A percentile compares a stretch with the other conserved stretches of the same genome.
Evolutionary conservation across 37 sponge, comb jelly and placozoan species (phyloP).

Genomic region (Diacarnus erythraeanus): DNA sequence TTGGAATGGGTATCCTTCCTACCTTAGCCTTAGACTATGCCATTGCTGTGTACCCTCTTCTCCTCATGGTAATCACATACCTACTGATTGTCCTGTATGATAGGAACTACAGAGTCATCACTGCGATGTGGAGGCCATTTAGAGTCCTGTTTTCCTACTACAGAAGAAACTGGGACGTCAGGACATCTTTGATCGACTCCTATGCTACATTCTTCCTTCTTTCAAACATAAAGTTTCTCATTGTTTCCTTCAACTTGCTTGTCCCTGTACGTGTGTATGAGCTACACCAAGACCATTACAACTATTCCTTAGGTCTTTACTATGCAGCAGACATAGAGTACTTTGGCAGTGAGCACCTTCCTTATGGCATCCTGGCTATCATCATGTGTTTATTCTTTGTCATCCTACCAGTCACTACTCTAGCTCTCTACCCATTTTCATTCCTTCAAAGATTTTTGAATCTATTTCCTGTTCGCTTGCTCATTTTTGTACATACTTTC

Average conservation of each 20-base stretch:
- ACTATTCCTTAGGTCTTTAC: neutral
- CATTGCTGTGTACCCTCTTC: slow-evolving; percentile 45
- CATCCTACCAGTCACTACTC: neutral
- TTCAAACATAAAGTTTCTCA: slow-evolving; percentile 56
- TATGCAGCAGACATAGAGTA: neutral
- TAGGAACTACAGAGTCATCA: neutral
- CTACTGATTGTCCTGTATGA: slow-evolving; percentile 1
- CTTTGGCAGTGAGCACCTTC: slow-evolving; percentile 12
- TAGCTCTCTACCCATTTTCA: slow-evolving; percentile 13
- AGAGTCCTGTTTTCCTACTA: neutral
- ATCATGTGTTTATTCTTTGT: neutral
- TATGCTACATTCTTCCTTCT: slow-evolving; percentile 59
- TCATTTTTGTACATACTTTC: slow-evolving; percentile 8
- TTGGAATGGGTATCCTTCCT: neutral
- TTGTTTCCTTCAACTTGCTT: neutral
- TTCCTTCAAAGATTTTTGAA: neutral
- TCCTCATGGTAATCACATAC: slow-evolving; percentile 17
- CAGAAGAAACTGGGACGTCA: slow-evolving; percentile 12
- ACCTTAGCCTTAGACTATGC: slow-evolving; percentile 15
- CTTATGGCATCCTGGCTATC: slow-evolving; percentile 14
- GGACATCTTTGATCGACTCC: slow-evolving; percentile 22
- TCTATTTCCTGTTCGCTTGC: neutral
- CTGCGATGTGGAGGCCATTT: slow-evolving; percentile 3
- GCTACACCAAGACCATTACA: neutral
- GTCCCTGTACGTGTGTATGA: neutral